These are phyloP conservation scores for Notiomystis cincta DNA, from an alignment of 2,113 vertebrate species.

Conservation along the genomic window DNA sequence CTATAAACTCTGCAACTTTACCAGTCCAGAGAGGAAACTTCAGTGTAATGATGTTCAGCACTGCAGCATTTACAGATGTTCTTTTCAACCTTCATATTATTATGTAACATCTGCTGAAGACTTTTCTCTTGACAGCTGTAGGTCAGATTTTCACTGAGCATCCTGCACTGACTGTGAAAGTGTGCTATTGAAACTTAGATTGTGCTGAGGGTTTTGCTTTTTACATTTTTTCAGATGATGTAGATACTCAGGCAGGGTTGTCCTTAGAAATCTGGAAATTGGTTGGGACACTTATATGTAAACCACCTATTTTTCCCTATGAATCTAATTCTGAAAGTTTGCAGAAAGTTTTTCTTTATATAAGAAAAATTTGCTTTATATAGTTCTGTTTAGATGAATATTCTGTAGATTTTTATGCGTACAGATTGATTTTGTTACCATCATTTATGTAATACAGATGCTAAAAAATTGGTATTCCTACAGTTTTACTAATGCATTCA, in stretches of 20 bases:
- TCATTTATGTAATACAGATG: background rate
- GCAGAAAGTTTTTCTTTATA: background rate
- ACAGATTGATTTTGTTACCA: background rate
- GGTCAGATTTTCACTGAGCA: background rate
- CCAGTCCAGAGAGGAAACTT: background rate
- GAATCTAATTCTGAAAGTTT: background rate
- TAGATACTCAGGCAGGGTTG: background rate
- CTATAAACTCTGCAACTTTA: background rate
- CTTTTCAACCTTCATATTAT: fast-evolving
- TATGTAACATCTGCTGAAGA: background rate
- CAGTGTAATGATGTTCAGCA: background rate
- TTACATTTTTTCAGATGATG: background rate
- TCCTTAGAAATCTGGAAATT: background rate
- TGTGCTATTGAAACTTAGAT: background rate
- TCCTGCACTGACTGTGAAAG: background rate
- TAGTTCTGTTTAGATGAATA: background rate
- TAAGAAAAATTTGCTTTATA: background rate
- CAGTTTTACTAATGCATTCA: background rate
- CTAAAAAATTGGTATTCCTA: background rate
- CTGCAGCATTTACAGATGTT: background rate
- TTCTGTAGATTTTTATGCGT: background rate
- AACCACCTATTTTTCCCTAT: background rate
- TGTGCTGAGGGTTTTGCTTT: background rate
- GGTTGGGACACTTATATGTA: background rate
- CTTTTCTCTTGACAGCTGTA: background rate